These are phyloP conservation scores for Protobothrops flavoviridis DNA, from an alignment of 2,113 vertebrate genomes.

Conservation along the genomic window DNA sequence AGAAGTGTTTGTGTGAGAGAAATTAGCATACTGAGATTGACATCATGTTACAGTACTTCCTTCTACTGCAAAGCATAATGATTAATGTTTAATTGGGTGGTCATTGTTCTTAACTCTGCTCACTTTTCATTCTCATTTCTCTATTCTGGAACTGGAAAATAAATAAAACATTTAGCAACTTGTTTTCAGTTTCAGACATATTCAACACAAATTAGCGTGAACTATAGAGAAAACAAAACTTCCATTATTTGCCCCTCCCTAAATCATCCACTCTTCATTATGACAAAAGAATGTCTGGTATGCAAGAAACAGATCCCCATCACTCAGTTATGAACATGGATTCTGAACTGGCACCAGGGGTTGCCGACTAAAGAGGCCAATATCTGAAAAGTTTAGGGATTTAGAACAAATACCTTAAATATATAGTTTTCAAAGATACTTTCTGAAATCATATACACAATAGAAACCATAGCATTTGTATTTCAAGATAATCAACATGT, in stretches of 20 bases:
- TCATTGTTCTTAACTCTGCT: background rate
- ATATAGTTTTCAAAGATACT: background rate
- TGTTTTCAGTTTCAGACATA: slow-evolving; percentile 18
- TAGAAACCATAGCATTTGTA: background rate
- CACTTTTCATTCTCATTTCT: background rate
- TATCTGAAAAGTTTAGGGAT: slow-evolving; percentile 1
- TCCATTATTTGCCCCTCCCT: slow-evolving; percentile 33
- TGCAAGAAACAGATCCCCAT: slow-evolving; percentile 44
- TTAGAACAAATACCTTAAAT: background rate
- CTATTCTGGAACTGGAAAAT: slow-evolving; percentile 19
- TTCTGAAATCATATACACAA: background rate
- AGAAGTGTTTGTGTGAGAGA: background rate
- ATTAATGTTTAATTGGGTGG: background rate
- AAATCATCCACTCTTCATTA: slow-evolving; percentile 26
- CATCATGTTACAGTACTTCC: background rate
- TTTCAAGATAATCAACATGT: background rate
- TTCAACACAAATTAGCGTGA: slow-evolving; percentile 31
- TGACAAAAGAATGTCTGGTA: slow-evolving; percentile 63
- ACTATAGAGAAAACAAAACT: slow-evolving; percentile 32
- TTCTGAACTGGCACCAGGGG: slow-evolving; percentile 28
- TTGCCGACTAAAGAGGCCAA: slow-evolving; percentile 16
- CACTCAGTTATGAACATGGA: slow-evolving; percentile 19
- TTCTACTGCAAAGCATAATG: slow-evolving; percentile 20
- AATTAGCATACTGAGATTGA: background rate
- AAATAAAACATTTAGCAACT: slow-evolving; percentile 16